A percentile compares a stretch with the other conserved stretches of the same genome.
Conservation (phyloP, 2,113 vertebrate genomes). For the Corynorhinus townsendii region DNA sequence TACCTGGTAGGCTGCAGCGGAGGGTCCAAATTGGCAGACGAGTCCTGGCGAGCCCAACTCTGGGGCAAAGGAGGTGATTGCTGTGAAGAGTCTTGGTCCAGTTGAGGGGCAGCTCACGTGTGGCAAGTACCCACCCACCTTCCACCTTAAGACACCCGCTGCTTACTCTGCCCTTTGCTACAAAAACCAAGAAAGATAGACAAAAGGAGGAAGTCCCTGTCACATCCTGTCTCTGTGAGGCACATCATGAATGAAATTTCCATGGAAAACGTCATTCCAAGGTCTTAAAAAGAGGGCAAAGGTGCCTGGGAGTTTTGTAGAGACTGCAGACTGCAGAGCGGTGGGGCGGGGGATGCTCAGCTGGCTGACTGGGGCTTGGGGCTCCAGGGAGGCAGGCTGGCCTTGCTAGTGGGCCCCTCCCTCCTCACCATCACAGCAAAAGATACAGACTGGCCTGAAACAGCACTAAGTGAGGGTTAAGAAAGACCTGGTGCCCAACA, state of each 20-base stretch:
- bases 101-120: background rate
- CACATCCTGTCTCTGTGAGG: slow-evolving; percentile 53
- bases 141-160: background rate
- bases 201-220: slow-evolving; percentile 70
- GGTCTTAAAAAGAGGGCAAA: slow-evolving; percentile 53
- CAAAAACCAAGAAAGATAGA: slow-evolving; percentile 42
- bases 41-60: background rate
- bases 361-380: background rate
- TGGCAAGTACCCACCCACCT: background rate
- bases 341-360: background rate
- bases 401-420: too few relatives aligned
- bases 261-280: background rate
- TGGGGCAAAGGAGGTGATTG: background rate
- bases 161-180: slow-evolving; percentile 31
- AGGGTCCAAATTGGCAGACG: background rate
- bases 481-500: background rate
- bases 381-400: background rate
- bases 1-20: slow-evolving; percentile 48
- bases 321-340: background rate
- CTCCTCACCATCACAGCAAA: background rate
- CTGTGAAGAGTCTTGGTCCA: background rate
- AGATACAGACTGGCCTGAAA: background rate
- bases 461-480: background rate
- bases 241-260: slow-evolving; percentile 9
- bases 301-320: background rate